These are phyloP conservation scores for Anticlea derivata DNA, from an alignment of 2,888 invertebrate genomes.

Conservation along the genomic window DNA sequence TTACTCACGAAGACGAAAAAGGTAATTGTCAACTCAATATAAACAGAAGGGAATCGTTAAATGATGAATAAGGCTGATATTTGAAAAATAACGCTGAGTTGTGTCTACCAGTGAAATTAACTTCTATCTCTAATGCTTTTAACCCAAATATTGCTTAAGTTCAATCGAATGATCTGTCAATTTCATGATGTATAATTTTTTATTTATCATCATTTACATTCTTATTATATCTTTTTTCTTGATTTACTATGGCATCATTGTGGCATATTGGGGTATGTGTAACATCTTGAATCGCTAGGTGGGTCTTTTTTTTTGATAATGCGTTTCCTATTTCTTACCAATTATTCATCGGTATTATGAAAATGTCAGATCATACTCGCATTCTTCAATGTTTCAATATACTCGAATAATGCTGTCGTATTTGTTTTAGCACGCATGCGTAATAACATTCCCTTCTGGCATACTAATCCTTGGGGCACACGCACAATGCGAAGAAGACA, in stretches of 20 bases:
- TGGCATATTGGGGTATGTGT: too few species aligned
- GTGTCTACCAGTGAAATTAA: constrained; percentile 53
- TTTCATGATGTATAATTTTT: too few species aligned
- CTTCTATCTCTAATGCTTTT: constrained; percentile 59
- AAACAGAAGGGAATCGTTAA: constrained; percentile 55
- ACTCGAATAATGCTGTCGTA: constrained; percentile 76
- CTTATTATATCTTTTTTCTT: too few species aligned
- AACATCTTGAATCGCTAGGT: too few species aligned
- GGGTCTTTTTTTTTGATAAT: too few species aligned
- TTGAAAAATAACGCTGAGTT: constrained; percentile 72
- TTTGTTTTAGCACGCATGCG: constrained; percentile 84
- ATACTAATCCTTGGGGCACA: constrained; percentile 79
- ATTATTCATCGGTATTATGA: constrained; percentile 8
- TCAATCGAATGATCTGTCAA: constrained; percentile 50
- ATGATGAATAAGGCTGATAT: constrained; percentile 56
- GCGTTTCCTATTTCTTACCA: too few species aligned
- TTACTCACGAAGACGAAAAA: constrained; percentile 85
- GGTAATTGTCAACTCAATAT: constrained; percentile 74
- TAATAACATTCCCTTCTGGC: constrained; percentile 84
- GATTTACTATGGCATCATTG: too few species aligned
- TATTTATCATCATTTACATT: too few species aligned
- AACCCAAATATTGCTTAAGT: constrained; percentile 52
- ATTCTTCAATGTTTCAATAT: constrained; percentile 49
- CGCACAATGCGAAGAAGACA: constrained; percentile 66
- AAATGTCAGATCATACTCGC: constrained; percentile 49